A percentile compares a stretch with the other conserved stretches of the same genome.
These are phyloP conservation scores for Aselliscus stoliczkanus DNA, from an alignment of 2,797 vertebrate genomes.

Conservation along the genomic window DNA sequence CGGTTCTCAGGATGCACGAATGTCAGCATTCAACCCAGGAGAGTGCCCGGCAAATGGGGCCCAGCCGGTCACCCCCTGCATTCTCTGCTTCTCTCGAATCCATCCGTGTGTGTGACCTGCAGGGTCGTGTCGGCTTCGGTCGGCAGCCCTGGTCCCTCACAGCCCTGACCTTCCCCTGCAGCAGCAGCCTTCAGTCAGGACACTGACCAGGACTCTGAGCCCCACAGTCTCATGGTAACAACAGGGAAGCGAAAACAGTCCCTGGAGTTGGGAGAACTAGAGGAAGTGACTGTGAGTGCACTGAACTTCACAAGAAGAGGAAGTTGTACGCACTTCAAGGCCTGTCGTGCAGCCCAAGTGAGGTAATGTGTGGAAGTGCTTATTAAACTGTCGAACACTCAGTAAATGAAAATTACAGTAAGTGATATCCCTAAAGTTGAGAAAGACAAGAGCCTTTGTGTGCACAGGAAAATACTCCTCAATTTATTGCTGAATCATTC, in stretches of 20 bases:
- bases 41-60: not conserved
- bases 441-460: not conserved
- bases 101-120: not conserved
- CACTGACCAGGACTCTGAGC: not conserved
- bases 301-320: not conserved
- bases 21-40: not conserved
- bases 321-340: not conserved
- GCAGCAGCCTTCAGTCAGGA: not conserved
- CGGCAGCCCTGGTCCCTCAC: not conserved
- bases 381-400: not conserved
- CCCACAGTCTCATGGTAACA: not conserved
- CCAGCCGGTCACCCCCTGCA: rapidly evolving
- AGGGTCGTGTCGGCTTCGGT: rapidly evolving
- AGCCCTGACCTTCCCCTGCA: not conserved
- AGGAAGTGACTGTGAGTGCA: not conserved
- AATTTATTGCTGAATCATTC: not conserved
- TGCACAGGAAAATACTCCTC: not conserved
- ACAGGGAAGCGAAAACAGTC: not conserved
- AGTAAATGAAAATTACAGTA: not conserved
- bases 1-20: not conserved
- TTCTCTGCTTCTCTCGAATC: not conserved
- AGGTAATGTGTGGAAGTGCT: not conserved
- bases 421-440: not conserved
- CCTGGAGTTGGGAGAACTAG: not conserved
- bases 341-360: not conserved